Evolutionary conservation across 2,113 vertebrate genomes (phyloP).

Genomic region (Leucosticte australis): DNA sequence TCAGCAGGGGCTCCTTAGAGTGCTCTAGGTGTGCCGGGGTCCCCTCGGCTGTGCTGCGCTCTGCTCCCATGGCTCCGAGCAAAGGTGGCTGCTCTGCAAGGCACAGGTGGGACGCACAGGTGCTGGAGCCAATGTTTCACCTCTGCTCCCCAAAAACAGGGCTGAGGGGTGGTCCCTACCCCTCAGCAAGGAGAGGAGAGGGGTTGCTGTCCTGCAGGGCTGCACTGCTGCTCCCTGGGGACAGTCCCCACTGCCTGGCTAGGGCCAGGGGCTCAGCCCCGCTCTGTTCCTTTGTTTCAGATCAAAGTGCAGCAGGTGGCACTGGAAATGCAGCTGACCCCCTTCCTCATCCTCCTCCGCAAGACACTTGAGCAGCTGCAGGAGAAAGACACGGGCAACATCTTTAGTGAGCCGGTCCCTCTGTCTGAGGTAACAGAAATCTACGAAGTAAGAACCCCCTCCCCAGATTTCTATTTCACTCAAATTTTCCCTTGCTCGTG

Average conservation of each 20-base stretch:
- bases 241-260: not conserved
- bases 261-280: not conserved
- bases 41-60: not conserved
- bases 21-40: not conserved
- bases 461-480: conserved; percentile 71
- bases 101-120: not conserved
- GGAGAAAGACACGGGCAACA: conserved; percentile 96
- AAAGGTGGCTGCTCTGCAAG: conserved; percentile 20
- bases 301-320: conserved; percentile 97
- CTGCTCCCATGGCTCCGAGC: not conserved
- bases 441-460: conserved; percentile 85
- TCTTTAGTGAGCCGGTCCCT: conserved; percentile 96
- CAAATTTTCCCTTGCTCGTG: conserved; percentile 37
- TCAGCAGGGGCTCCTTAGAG: not conserved
- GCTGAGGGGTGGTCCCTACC: not conserved
- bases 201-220: not conserved
- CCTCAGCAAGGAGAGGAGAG: not conserved
- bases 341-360: conserved; percentile 92
- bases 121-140: not conserved
- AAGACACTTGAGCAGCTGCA: conserved; percentile 94
- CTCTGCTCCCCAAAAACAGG: not conserved
- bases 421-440: conserved; percentile 95
- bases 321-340: conserved; percentile 96
- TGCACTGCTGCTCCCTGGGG: not conserved
- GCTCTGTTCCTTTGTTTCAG: conserved; percentile 70